Base-by-base conservation (phyloP, 2,113 vertebrate genomes). In the Gavia stellata region DNA sequence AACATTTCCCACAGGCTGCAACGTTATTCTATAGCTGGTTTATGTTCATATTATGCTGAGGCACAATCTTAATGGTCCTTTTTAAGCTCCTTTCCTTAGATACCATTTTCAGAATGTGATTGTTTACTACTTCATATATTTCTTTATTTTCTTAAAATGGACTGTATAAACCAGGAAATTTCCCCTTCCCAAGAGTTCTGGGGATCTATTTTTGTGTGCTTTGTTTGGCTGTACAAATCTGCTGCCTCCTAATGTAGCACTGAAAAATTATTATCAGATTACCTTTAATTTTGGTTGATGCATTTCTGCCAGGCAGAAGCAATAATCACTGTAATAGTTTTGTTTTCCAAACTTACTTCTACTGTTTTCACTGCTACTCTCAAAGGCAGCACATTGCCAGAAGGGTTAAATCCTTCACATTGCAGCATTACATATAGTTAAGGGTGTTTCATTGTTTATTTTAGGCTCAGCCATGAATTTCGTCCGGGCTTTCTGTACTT, bases 271-370 rank as follows among this genome's bases (percentile, higher is more conserved):
- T 94, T 94, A 83, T 82, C 81, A 40, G 26, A 49, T 91, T 93
- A 70, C 92, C 63, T 88, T 92, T 89, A 65, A 89, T 90, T 95
- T 88, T 93, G 36, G 56, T 90, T 86, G 79, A 77, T 66, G 49
- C 28, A 33, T 68, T 96, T 91, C 80, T 91, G 66, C 61, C 56
- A 90, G 78, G 34, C 65, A 81, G 63, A 88, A 91, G 59, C 66
- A 81, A 47, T 75, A 90, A 86, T 78, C 47, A 10, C 36, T 31
- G 13, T 66, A 65, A 81, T 34, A 85, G 56, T 70, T 73, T 81
- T 91, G 67, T 86, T 82, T 94, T 94, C 49, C 2, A 3, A 75
- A 81, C 11, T 10, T 75, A 34, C 24, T 68, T 63, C 58, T 81
- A 3, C 38, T 75, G 12, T 3, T 88, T 72, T 82, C 14, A n/a